Evolutionary conservation across 2,888 invertebrate species (phyloP).

Genomic region (Oscheius onirici): DNA sequence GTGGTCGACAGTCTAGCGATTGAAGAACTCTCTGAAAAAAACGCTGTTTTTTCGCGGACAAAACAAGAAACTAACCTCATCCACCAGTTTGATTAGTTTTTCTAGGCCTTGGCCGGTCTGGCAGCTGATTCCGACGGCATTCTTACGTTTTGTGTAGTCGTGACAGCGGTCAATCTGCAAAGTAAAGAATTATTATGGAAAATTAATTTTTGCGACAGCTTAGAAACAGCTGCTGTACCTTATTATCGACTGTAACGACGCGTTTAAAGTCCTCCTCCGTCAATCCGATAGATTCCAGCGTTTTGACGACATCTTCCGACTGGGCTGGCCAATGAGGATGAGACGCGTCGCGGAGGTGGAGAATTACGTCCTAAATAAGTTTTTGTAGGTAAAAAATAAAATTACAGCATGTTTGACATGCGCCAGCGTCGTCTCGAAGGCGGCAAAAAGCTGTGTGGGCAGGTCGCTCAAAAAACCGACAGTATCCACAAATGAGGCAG

Average conservation of each 20-base stretch:
- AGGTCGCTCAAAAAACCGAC: conserved; percentile 86
- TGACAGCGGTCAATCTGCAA: conserved; percentile 48
- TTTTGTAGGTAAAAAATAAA: neutral
- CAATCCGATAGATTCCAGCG: conserved; percentile 74
- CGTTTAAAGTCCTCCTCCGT: conserved; percentile 43
- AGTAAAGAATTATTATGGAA: neutral
- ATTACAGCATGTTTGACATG: conserved; percentile 81
- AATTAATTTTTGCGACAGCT: too few species aligned
- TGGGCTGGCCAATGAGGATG: conserved; percentile 81
- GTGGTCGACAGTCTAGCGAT: conserved; percentile 43
- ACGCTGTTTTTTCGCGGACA: neutral
- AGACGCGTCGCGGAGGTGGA: conserved; percentile 84
- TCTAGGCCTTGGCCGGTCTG: conserved; percentile 59
- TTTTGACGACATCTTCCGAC: conserved; percentile 79
- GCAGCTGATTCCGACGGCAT: conserved; percentile 58
- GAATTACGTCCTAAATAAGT: conserved; percentile 79
- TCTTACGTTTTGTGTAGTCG: conserved; percentile 21
- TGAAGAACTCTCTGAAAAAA: conserved; percentile 52
- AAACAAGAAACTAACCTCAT: conserved; percentile 19
- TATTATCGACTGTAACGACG: conserved; percentile 61
- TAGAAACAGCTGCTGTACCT: too few species aligned
- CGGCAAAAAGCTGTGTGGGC: conserved; percentile 82
- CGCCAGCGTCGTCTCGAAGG: conserved; percentile 84
- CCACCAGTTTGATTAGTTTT: conserved; percentile 47
- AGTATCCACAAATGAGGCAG: conserved; percentile 83